Conservation (phyloP, 2,113 vertebrate genomes). For the Ictidomys tridecemlineatus region DNA sequence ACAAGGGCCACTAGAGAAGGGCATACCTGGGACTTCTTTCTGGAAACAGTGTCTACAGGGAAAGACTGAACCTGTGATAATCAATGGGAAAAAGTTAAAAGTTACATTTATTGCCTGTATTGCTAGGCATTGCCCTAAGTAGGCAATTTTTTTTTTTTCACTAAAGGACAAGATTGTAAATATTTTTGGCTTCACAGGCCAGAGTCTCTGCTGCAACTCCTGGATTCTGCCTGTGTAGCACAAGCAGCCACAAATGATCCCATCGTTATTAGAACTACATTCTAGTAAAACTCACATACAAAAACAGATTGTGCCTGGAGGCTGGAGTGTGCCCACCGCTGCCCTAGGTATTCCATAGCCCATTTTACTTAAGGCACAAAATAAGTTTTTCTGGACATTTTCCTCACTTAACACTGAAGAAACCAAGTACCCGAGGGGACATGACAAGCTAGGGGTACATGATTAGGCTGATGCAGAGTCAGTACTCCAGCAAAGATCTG, state of each 20-base stretch:
- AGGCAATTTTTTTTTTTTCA: not conserved
- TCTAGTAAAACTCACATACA: not conserved
- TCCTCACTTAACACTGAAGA: not conserved
- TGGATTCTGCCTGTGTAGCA: not conserved
- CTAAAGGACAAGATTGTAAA: not conserved
- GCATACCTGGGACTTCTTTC: not conserved
- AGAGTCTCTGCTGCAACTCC: not conserved
- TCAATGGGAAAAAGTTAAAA: not conserved
- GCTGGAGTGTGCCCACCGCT: not conserved
- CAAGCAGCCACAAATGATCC: not conserved
- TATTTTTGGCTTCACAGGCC: not conserved
- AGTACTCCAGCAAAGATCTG: not conserved
- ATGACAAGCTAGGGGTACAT: not conserved
- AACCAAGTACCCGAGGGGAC: not conserved
- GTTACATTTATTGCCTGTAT: not conserved
- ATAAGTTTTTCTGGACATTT: not conserved
- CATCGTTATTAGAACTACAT: not conserved
- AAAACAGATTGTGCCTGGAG: not conserved
- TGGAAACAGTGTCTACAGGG: not conserved
- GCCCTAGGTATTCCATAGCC: not conserved
- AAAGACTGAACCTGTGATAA: not conserved
- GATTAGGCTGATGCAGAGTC: not conserved
- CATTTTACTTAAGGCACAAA: conserved; percentile 6
- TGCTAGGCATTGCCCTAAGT: not conserved
- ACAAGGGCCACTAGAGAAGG: not conserved